These are phyloP conservation scores for Mechanitis mazaeus DNA, from an alignment of 2,888 invertebrate genomes.

Conservation along the genomic window DNA sequence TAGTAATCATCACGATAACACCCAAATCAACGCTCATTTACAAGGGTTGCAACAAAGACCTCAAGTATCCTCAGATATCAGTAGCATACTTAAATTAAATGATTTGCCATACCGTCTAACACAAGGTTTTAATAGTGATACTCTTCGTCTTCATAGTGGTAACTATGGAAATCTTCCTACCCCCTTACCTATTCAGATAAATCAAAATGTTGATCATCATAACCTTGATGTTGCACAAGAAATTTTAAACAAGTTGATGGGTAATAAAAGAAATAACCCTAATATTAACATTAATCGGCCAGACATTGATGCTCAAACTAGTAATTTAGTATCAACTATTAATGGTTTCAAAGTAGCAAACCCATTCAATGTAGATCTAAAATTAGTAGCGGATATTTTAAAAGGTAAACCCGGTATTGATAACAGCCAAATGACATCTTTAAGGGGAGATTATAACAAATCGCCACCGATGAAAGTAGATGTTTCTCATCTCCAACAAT, in stretches of 20 bases:
- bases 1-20: constrained; percentile 47
- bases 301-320: constrained; percentile 50
- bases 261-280: constrained; percentile 48
- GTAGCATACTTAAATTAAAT: constrained; percentile 56
- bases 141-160: constrained; percentile 46
- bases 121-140: constrained; percentile 48
- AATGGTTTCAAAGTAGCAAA: constrained; percentile 73
- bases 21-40: constrained; percentile 45
- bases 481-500: constrained; percentile 55
- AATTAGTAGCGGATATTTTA: constrained; percentile 67
- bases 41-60: constrained; percentile 45
- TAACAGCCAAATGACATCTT: constrained; percentile 49
- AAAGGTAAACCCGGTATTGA: constrained; percentile 61
- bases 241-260: constrained; percentile 54
- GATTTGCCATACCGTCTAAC: constrained; percentile 62
- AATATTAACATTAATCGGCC: constrained; percentile 44
- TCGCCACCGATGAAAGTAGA: constrained; percentile 55
- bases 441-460: constrained; percentile 55
- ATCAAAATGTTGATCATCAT: constrained; percentile 67
- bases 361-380: constrained; percentile 71
- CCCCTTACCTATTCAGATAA: constrained; percentile 55
- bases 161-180: constrained; percentile 56
- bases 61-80: constrained; percentile 46
- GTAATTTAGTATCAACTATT: constrained; percentile 55
- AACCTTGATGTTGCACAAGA: constrained; percentile 60